phyloP scores from a whole-genome alignment of 2,113 vertebrate genomes.

The Camarhynchus parvulus region DNA sequence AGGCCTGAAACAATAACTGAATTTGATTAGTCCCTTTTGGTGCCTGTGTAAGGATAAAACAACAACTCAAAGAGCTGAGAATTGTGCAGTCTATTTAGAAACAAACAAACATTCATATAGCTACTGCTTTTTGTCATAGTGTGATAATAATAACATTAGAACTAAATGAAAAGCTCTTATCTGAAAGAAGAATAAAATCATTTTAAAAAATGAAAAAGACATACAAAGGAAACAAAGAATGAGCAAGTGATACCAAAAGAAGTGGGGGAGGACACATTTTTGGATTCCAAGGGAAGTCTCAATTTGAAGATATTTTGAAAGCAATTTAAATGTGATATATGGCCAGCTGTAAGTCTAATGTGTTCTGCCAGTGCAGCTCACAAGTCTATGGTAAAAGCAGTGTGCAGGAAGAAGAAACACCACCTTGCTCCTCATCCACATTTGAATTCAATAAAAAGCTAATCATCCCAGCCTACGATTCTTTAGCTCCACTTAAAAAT shows the following conservation, averaged over 20 bases:
- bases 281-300: conserved; percentile 91
- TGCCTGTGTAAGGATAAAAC: neutral
- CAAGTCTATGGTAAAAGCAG: neutral
- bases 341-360: neutral
- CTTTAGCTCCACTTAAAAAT: neutral
- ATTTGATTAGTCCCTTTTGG: neutral
- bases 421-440: neutral
- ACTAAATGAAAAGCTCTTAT: neutral
- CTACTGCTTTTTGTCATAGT: neutral
- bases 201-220: neutral
- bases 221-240: neutral
- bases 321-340: conserved; percentile 88
- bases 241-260: neutral
- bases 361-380: neutral
- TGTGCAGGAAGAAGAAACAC: neutral
- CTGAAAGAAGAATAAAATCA: neutral
- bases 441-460: neutral
- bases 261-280: conserved; percentile 66
- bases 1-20: neutral
- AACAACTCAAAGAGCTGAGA: neutral
- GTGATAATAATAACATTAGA: neutral
- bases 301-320: conserved; percentile 95
- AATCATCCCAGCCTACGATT: neutral
- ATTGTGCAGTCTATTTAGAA: neutral
- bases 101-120: neutral